A percentile compares a stretch with the other conserved stretches of the same genome.
Evolutionary conservation across 2,888 invertebrate species (phyloP).

Genomic region (Drosophila peninsularis): DNA sequence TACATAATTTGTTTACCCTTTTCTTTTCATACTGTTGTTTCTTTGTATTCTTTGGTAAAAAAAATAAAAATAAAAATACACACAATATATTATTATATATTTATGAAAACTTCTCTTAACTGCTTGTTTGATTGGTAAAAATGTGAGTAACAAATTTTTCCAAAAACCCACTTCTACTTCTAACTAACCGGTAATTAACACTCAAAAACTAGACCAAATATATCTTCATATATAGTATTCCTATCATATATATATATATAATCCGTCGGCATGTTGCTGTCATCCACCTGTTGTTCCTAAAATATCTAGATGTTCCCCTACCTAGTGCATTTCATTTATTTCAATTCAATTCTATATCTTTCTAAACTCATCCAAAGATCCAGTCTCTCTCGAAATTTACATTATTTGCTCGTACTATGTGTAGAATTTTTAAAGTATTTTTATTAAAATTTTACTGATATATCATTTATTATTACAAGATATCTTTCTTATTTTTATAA

Average conservation of each 20-base stretch:
- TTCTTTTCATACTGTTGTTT: conserved; percentile 71
- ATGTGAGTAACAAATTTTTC: conserved; percentile 83
- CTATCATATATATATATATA: conserved; percentile 9
- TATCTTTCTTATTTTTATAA: not conserved
- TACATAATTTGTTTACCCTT: conserved; percentile 55
- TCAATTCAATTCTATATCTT: not conserved
- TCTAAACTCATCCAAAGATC: not conserved
- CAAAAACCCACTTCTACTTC: conserved; percentile 65
- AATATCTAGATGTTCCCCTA: conserved; percentile 8
- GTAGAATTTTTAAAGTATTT: conserved; percentile 18
- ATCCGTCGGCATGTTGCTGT: conserved; percentile 55
- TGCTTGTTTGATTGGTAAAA: conserved; percentile 84
- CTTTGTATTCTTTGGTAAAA: conserved; percentile 52
- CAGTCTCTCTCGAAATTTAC: not conserved
- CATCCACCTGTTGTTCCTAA: conserved; percentile 28
- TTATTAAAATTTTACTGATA: no score
- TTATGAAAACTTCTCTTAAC: conserved; percentile 82
- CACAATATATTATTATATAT: conserved; percentile 60
- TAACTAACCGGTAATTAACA: conserved; percentile 66
- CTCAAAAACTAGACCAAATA: conserved; percentile 24
- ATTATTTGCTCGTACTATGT: conserved; percentile 13
- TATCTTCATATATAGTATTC: conserved; percentile 31
- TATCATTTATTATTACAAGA: no score
- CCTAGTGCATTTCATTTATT: conserved; percentile 17
- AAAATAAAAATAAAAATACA: not conserved